A percentile compares a stretch with the other conserved stretches of the same genome.
These are phyloP conservation scores for Malthinus seriepunctatus DNA, from an alignment of 2,888 invertebrate genomes.

Conservation along the genomic window DNA sequence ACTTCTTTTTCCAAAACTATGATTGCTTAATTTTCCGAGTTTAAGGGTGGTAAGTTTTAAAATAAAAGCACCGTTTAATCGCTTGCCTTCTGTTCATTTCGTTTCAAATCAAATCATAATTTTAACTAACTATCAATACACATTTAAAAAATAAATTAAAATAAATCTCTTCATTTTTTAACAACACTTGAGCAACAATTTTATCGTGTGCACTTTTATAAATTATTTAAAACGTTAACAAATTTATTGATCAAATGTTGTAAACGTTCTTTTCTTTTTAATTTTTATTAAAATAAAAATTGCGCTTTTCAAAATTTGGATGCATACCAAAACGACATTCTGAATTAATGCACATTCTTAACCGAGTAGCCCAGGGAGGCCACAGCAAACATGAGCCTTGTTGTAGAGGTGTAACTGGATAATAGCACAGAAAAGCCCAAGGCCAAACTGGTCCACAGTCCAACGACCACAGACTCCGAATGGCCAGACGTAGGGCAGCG, in stretches of 20 bases:
- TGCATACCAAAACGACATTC: slow-evolving; percentile 28
- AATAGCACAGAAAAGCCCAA: slow-evolving; percentile 25
- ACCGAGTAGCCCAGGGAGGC: slow-evolving; percentile 24
- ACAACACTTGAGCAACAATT: slow-evolving; percentile 3
- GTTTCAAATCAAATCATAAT: no score
- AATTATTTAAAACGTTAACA: background rate
- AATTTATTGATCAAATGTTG: slow-evolving; percentile 6
- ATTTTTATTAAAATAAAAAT: slow-evolving; percentile 14
- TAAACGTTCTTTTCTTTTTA: slow-evolving; percentile 18
- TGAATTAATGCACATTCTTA: slow-evolving; percentile 27
- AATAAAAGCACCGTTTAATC: no score
- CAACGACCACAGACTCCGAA: slow-evolving; percentile 38
- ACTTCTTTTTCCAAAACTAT: no score
- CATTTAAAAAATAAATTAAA: background rate
- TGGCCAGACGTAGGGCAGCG: slow-evolving; percentile 28
- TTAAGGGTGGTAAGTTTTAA: no score
- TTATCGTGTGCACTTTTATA: background rate
- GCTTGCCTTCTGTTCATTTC: no score
- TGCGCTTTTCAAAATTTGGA: slow-evolving; percentile 26
- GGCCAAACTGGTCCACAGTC: slow-evolving; percentile 41
- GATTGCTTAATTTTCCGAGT: no score
- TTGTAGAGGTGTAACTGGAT: slow-evolving; percentile 27
- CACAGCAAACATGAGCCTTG: slow-evolving; percentile 22
- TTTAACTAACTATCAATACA: background rate
- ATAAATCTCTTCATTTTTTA: background rate